These are phyloP conservation scores for Heliconius congener DNA, from an alignment of 1,140 invertebrate genomes.

Conservation along the genomic window DNA sequence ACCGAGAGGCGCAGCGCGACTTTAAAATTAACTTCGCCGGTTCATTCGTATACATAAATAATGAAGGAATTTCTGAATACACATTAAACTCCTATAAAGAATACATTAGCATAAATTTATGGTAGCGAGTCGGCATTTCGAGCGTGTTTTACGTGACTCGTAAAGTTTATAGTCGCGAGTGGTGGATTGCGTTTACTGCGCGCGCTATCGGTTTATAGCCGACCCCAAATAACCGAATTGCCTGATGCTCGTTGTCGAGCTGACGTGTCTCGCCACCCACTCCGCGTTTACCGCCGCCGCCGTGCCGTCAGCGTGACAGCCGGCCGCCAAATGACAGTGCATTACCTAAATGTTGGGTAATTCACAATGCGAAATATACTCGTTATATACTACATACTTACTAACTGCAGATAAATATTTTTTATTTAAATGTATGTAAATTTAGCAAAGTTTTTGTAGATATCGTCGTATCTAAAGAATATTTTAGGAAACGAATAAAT, in stretches of 20 bases:
- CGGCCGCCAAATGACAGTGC: constrained; percentile 4
- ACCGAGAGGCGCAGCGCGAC: constrained; percentile 66
- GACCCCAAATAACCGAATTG: constrained; percentile 80
- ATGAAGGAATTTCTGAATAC: constrained; percentile 80
- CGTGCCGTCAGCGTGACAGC: constrained; percentile 12
- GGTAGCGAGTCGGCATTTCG: constrained; percentile 76
- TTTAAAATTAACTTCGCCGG: constrained; percentile 80
- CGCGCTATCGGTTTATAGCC: constrained; percentile 76
- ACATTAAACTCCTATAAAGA: constrained; percentile 81
- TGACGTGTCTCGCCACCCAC: constrained; percentile 45
- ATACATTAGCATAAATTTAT: constrained; percentile 82
- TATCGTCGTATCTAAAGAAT: background rate
- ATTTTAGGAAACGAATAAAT: background rate
- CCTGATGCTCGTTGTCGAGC: constrained; percentile 60
- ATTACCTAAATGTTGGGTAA: constrained; percentile 9
- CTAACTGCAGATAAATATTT: background rate
- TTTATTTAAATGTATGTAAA: background rate
- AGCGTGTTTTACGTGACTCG: constrained; percentile 81
- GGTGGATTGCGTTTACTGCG: constrained; percentile 79
- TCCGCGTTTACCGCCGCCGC: constrained; percentile 4
- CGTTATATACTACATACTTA: background rate
- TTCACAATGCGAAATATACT: background rate
- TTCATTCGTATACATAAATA: constrained; percentile 81
- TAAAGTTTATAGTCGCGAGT: constrained; percentile 81
- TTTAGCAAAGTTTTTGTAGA: background rate